Evolutionary conservation across 2,888 invertebrate genomes (phyloP).

Genomic region (Ormyrus thymus): DNA sequence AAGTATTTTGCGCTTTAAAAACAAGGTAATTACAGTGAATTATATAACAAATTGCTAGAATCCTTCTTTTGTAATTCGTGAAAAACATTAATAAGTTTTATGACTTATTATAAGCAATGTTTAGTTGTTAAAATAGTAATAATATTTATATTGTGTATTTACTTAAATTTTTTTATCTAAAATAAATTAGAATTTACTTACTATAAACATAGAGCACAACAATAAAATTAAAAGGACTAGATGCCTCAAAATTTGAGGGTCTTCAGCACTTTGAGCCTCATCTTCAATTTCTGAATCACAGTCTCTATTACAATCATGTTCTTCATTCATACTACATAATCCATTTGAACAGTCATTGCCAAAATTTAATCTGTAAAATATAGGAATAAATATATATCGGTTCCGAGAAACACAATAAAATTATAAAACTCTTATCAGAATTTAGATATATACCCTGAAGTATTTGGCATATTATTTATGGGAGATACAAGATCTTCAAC

Average conservation of each 20-base stretch:
- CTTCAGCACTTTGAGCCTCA: slow-evolving; percentile 76
- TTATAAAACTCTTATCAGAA: neutral
- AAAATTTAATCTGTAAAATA: slow-evolving; percentile 59
- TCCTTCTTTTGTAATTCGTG: too few species aligned
- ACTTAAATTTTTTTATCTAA: neutral
- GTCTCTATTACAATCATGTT: slow-evolving; percentile 67
- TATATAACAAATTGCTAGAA: too few species aligned
- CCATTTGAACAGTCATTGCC: slow-evolving; percentile 63
- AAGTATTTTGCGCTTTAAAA: too few species aligned
- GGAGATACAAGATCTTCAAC: slow-evolving; percentile 72
- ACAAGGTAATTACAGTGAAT: too few species aligned
- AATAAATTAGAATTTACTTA: slow-evolving; percentile 75
- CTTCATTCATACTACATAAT: slow-evolving; percentile 64
- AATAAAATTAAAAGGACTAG: slow-evolving; percentile 88
- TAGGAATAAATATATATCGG: neutral
- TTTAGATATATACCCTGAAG: slow-evolving; percentile 52
- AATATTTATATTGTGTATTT: slow-evolving; percentile 11
- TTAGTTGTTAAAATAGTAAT: too few species aligned
- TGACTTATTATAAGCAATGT: too few species aligned
- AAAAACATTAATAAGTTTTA: too few species aligned
- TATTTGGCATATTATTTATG: slow-evolving; percentile 13
- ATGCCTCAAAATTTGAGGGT: slow-evolving; percentile 87
- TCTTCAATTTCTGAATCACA: slow-evolving; percentile 65
- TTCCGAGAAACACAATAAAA: neutral
- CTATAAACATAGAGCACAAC: slow-evolving; percentile 91